Evolutionary conservation across 2,113 vertebrate genomes (phyloP), one percentile per base, ranked within the genome.

Genomic region (Tympanuchus pallidicinctus): DNA sequence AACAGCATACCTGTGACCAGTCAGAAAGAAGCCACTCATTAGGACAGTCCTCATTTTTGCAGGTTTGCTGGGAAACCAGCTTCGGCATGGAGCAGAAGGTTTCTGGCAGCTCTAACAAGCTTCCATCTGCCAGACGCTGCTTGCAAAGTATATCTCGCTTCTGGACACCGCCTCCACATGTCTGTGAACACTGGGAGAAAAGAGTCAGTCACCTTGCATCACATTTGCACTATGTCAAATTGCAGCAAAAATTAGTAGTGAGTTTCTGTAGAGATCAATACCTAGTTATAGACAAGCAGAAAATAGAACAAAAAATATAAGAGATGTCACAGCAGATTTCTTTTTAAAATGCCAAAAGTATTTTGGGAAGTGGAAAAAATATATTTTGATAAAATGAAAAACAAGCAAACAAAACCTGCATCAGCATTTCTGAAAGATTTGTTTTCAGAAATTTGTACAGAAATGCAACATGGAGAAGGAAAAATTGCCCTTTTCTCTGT

Each of bases 91-190:
- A 97, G 85, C 99, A 99, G 95, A 99, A 99, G 7, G 98, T 98
- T 75, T 99, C 98, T 1, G 98, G 98, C 83, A 99, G 95, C 78
- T 99, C 98, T 80, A 99, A 83, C 65, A 99, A 94, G 90, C 99
- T 99, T 78, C 99, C 99, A 54, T 99, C 99, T 12, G 99, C 98
- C 93, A 99, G 96, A 8, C 97, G 98, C 92, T 99, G 99, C 96
- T 99, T 99, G 95, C 99, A 99, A 79, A 98, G 50, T 14, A 97
- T 95, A 17, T 98, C 97, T 32, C 98, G 97, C 66, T 85, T 98
- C 97, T 98, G 98, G 80, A 98, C 36, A 38, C 99, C 99, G 13
- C 98, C 97, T 0, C 98, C 98, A 56, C 99, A 99, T 38, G 98
- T 99, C 88, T 97, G 98, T 11, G 99, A 99, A 89, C 99, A 99